Evolutionary conservation across 2,888 invertebrate genomes (phyloP), one percentile per base, ranked within the genome.

Genomic region (Meiosimyza decipiens): DNA sequence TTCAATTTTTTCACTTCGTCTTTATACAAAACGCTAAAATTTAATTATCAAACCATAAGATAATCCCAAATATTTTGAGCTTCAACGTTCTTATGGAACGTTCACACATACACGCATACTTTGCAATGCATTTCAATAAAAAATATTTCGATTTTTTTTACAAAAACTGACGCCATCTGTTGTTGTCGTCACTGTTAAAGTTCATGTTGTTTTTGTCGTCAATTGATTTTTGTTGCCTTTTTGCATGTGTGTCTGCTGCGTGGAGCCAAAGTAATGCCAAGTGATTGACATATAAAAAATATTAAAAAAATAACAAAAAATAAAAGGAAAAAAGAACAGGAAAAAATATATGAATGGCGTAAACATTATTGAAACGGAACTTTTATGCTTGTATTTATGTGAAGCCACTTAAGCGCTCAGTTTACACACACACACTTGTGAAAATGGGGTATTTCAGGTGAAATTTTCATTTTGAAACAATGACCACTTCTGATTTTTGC

Each of bases 161-260:
- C n/a, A 40, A 63, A 47, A 63, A 16, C 28, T 47, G 63, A 47
- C 57, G 18, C 6, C 18, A 57, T 6, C 15, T 28, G 52, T 33
- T 52, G 65, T 28, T 66, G 54, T 54, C 16, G n/a, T 59, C 22
- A 59, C 16, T 55, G 55, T 55, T 55, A 18, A 22, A 55, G 22
- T 55, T 62, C 28, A 28, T 28, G 28, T 62, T 15, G 11, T 40
- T 16, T 40, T 40, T 62, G 62, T 40, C 16, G 52, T 28, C 65
- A 52, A 66, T 66, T 66, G 65, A 66, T 54, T 66, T 66, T 40
- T 33, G 54, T 54, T 52, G 65, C 65, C 65, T 52, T 28, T 52
- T 52, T 47, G 63, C 18, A 3, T 2, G n/a, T 49, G 47, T 63
- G 63, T 49, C 15, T 15, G 18, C 16, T 16, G 12, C 49, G 49